These are phyloP conservation scores for Felis chaus DNA, from an alignment of 2,113 vertebrate genomes.

Conservation along the genomic window DNA sequence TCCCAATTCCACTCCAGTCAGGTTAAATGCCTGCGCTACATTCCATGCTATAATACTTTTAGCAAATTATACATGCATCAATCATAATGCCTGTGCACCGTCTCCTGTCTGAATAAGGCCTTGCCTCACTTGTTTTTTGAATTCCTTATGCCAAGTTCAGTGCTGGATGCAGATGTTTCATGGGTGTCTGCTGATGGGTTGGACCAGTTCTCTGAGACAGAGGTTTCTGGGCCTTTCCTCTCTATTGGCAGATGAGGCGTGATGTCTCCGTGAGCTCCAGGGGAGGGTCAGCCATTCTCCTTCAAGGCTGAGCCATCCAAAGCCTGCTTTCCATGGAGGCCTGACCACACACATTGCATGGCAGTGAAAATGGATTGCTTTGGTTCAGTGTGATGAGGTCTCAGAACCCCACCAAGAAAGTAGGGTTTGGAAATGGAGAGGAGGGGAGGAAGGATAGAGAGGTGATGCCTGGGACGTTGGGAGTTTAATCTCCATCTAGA, in stretches of 20 bases:
- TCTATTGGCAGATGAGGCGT: neutral
- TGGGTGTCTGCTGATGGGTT: neutral
- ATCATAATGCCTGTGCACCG: neutral
- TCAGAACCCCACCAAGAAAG: neutral
- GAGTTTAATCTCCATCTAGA: neutral
- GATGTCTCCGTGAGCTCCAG: neutral
- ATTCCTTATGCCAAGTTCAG: neutral
- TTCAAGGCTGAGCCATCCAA: neutral
- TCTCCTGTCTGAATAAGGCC: neutral
- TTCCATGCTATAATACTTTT: neutral
- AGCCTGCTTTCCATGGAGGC: neutral
- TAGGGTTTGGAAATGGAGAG: neutral
- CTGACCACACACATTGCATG: fast-evolving
- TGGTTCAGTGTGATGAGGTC: neutral
- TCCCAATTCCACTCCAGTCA: neutral
- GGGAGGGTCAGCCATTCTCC: neutral
- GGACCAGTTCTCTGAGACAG: neutral
- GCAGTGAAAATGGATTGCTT: neutral
- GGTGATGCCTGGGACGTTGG: neutral
- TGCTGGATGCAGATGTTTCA: neutral
- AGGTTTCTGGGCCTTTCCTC: neutral
- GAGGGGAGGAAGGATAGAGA: neutral
- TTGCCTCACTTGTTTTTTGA: neutral
- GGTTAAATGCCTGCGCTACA: no score
- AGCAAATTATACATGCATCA: fast-evolving